Evolutionary conservation across 1,140 invertebrate species (phyloP).

Genomic region (Drosophila saltans): DNA sequence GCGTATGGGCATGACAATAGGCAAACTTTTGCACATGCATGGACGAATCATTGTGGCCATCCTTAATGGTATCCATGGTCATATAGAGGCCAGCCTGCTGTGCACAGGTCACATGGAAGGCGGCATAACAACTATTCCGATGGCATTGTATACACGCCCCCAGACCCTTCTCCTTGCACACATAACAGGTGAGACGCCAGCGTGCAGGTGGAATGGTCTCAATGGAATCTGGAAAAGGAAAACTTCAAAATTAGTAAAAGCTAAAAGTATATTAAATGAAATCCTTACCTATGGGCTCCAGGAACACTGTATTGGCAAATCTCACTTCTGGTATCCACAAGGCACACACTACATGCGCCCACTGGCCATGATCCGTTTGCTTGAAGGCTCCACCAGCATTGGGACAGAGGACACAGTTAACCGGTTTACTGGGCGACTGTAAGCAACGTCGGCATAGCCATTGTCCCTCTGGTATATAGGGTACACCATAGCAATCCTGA

Average conservation of each 20-base stretch:
- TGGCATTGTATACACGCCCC: conserved; percentile 99
- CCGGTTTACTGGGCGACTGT: conserved; percentile 96
- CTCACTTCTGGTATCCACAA: conserved; percentile 99
- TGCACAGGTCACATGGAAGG: conserved; percentile 99
- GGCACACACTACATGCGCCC: conserved; percentile 99
- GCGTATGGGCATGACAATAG: conserved; percentile 97
- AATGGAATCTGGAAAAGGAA: conserved; percentile 89
- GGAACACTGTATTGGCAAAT: conserved; percentile 98
- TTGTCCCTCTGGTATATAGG: conserved; percentile 99
- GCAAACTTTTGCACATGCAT: conserved; percentile 97
- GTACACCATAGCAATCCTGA: conserved; percentile 99
- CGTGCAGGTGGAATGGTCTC: conserved; percentile 97
- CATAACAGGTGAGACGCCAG: conserved; percentile 97
- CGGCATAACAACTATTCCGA: conserved; percentile 97
- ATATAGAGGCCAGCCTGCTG: conserved; percentile 97
- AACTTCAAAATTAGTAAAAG: not conserved
- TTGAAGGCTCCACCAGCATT: conserved; percentile 99
- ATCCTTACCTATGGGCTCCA: conserved; percentile 93
- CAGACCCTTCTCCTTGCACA: conserved; percentile 96
- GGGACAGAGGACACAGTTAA: conserved; percentile 98
- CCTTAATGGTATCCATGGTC: conserved; percentile 97
- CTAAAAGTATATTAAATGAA: not conserved
- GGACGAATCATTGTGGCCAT: conserved; percentile 87
- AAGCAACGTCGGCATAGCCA: conserved; percentile 98
- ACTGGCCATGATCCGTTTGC: conserved; percentile 97